Evolutionary conservation across 1,140 invertebrate genomes (phyloP).

Genomic region (Tribolium castaneum): DNA sequence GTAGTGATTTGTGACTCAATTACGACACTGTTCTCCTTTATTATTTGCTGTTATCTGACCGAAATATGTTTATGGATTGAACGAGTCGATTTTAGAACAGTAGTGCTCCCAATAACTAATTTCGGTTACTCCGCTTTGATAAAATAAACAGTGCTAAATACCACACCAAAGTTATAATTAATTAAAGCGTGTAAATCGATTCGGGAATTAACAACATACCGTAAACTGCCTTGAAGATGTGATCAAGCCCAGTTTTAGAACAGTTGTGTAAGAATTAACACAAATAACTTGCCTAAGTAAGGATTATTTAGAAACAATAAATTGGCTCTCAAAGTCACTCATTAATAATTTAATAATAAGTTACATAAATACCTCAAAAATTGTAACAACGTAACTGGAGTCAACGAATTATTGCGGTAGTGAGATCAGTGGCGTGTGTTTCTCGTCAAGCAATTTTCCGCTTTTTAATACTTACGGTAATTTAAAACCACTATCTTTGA

Average conservation of each 20-base stretch:
- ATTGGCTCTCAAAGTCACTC: not conserved
- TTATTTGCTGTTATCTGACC: constrained; percentile 17
- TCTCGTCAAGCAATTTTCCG: constrained; percentile 3
- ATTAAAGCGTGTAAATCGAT: not conserved
- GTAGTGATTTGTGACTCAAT: not conserved
- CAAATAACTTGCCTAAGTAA: not conserved
- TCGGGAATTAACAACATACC: constrained; percentile 13
- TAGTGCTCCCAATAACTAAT: not conserved
- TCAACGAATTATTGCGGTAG: not conserved
- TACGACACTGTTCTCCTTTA: not conserved
- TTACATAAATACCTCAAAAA: not conserved
- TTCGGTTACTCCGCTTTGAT: no score
- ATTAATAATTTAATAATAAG: not conserved
- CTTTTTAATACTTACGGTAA: not conserved
- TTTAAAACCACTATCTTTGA: not conserved
- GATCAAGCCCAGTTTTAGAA: not conserved
- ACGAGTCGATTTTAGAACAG: not conserved
- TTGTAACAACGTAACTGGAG: not conserved
- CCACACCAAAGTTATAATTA: constrained; percentile 4
- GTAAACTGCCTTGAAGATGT: not conserved
- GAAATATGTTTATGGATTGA: constrained; percentile 10
- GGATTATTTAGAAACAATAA: constrained; percentile 6
- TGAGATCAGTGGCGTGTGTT: not conserved
- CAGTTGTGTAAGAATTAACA: not conserved
- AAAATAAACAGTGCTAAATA: not conserved